These are phyloP conservation scores for Drosophila santomea DNA, from an alignment of 1,140 invertebrate species.

Conservation along the genomic window DNA sequence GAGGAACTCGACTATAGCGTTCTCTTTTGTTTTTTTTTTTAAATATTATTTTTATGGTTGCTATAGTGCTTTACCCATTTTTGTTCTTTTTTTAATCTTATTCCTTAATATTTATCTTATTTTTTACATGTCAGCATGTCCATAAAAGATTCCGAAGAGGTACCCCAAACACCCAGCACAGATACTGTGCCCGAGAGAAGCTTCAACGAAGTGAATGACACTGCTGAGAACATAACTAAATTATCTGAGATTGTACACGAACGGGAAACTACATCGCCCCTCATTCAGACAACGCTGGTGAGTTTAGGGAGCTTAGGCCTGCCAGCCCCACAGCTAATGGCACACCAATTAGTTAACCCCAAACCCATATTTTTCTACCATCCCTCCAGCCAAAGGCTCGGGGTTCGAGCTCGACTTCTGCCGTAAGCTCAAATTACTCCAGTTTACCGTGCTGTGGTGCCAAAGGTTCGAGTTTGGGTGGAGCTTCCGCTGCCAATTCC, in stretches of 20 bases:
- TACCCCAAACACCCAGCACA: slow-evolving; percentile 76
- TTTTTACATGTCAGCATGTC: slow-evolving; percentile 57
- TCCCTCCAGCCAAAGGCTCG: slow-evolving; percentile 75
- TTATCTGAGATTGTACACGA: slow-evolving; percentile 69
- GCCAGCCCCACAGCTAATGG: slow-evolving; percentile 15
- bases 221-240: slow-evolving; percentile 73
- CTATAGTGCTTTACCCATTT: neutral
- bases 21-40: no score
- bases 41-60: no score
- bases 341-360: slow-evolving; percentile 62
- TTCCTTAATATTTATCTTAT: neutral
- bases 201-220: slow-evolving; percentile 74
- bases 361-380: neutral
- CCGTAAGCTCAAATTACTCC: slow-evolving; percentile 77
- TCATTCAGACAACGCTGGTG: slow-evolving; percentile 81
- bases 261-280: slow-evolving; percentile 63
- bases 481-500: slow-evolving; percentile 24
- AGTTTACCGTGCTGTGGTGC: slow-evolving; percentile 83
- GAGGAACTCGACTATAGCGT: no score
- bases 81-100: neutral
- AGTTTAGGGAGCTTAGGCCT: slow-evolving; percentile 8
- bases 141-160: slow-evolving; percentile 79
- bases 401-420: slow-evolving; percentile 63
- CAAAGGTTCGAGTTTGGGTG: slow-evolving; percentile 52
- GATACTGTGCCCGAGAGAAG: slow-evolving; percentile 75